Conservation (phyloP, 92 coral and sea anemone species). For the Epizoanthus stellaris region DNA sequence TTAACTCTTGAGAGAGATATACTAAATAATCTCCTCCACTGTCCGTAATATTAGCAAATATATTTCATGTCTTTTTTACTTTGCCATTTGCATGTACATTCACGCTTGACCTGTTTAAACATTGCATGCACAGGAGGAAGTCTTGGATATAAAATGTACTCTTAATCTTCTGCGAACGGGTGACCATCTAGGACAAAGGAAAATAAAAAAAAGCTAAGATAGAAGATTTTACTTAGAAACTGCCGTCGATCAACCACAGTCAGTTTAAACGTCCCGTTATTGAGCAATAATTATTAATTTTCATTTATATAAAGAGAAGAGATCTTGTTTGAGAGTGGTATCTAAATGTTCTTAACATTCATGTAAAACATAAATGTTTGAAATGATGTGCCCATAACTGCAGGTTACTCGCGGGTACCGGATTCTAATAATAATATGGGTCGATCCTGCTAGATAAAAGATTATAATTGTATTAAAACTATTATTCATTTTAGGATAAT, state of each 20-base stretch:
- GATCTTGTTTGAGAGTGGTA: background rate
- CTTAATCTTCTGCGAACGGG: background rate
- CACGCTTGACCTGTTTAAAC: background rate
- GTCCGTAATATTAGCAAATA: background rate
- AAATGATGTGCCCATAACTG: background rate
- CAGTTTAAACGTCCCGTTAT: background rate
- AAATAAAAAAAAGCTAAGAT: background rate
- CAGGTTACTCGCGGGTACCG: slow-evolving; percentile 26
- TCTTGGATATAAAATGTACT: background rate
- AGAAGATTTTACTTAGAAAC: background rate
- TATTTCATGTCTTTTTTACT: background rate
- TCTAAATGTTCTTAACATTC: background rate
- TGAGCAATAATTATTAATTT: background rate
- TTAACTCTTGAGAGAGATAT: background rate
- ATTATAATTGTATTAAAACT: too few relatives aligned
- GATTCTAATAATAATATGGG: background rate
- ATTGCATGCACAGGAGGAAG: background rate
- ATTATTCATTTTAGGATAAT: too few relatives aligned
- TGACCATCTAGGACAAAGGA: slow-evolving; percentile 5
- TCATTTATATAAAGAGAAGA: background rate
- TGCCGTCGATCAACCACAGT: background rate
- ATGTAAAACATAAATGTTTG: background rate
- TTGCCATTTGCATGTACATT: background rate
- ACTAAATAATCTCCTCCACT: background rate
- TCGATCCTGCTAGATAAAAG: too few relatives aligned